A percentile compares a stretch with the other conserved stretches of the same genome.
These are phyloP conservation scores for Heliocidaris erythrogramma DNA, from an alignment of 35 echinoderm and acorn worm species.

Conservation along the genomic window DNA sequence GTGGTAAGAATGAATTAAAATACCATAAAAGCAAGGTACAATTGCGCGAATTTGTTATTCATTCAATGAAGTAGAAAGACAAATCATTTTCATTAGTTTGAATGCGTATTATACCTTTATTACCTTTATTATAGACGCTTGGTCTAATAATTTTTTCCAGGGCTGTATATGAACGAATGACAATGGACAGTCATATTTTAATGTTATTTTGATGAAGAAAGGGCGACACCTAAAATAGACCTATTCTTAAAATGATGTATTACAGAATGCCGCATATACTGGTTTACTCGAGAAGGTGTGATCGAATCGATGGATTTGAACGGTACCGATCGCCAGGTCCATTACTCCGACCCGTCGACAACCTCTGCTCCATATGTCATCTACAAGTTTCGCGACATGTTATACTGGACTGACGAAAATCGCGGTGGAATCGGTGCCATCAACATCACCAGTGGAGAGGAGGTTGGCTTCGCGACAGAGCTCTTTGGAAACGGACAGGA, in stretches of 20 bases:
- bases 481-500: neutral
- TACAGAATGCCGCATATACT: neutral
- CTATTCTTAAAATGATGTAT: neutral
- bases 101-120: no score
- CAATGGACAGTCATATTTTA: no score
- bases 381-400: neutral
- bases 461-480: neutral
- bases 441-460: neutral
- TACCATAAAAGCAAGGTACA: no score
- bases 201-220: no score
- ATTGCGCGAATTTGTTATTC: no score
- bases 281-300: neutral
- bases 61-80: no score
- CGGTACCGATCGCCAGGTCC: neutral
- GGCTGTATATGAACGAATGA: no score
- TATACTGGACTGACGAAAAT: neutral
- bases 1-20: no score
- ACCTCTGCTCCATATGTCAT: neutral
- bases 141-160: no score
- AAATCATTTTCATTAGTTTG: no score
- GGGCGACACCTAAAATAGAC: no score
- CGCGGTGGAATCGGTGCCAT: neutral
- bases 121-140: no score
- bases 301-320: neutral
- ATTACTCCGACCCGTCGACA: neutral